Base-by-base conservation (phyloP, 2,888 invertebrate genomes). In the Zaprionus obscuricornis region DNA sequence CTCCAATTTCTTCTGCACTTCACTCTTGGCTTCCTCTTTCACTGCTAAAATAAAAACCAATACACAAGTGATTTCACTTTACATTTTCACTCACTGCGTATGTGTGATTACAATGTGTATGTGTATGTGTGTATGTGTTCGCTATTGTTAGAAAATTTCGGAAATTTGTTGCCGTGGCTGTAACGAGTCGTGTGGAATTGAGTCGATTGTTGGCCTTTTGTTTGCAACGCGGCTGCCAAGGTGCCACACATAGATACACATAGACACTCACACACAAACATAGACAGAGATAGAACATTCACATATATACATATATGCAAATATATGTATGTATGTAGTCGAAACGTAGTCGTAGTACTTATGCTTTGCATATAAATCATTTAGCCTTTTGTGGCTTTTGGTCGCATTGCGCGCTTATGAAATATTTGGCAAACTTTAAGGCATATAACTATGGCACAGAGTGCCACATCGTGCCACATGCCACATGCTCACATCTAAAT, bases 321-420 rank as follows among this genome's bases (percentile, higher is more conserved):
- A 51, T 63, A 63, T 42, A 54, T 17, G 36, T 36, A 45, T 7
- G 51, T 63, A 63, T 42, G 47, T 42, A 60, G n/a, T n/a, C n/a
- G n/a, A 37, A 37, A 8, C 31, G 17, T 45, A 62, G 14, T 31
- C 34, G 22, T 47, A 27, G 20, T 46, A 68, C 31, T 18, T 34
- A 52, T 57, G 74, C 66, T 77, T 76, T 74, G 74, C 74, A 81
- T 77, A 79, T 82, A 82, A 81, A 79, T 82, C 74, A 81, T 70
- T 67, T 66, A 62, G 74, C 60, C 74, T n/a, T n/a, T 78, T 78
- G 82, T 72, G 78, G 78, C 70, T 34, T n/a, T n/a, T 34, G 42
- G 55, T 63, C 78, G 81, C 75, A 81, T 60, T 79, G 78, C 81
- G 78, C 81, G 78, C 78, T 77, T 75, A 78, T 78, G 81, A 81